Base-by-base conservation (phyloP, 2,113 vertebrate genomes). In the Brachyhypopomus gauderio region DNA sequence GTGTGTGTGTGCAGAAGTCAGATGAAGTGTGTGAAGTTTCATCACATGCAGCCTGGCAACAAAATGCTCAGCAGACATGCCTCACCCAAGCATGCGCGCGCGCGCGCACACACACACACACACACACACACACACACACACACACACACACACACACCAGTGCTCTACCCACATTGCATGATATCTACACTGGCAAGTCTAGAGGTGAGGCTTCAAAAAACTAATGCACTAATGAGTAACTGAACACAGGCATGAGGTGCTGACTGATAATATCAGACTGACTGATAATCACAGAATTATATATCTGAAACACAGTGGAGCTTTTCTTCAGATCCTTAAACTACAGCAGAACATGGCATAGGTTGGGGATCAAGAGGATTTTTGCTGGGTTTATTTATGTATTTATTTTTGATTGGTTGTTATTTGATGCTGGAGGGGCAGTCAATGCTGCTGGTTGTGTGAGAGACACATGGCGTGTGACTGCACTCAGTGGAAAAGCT, bases 261-360 rank as follows among this genome's bases (percentile, higher is more conserved):
- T 55, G 38, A 77, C 45, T 55, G 23, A 25, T 55, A 55, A 66
- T 66, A 3, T 55, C n/a, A 17, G 60, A 4, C 23, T 52, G 38
- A 77, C 41, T 55, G 23, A 25, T 55, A 55, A 66, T 66, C 7
- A 66, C n/a, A 17, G 60, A 3, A 4, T 66, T 77, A 55, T 55
- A 34, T 41, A 77, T 67, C 66, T 67, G 52, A 55, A 77, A 66
- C 62, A 62, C 30, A 16, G 19, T 25, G 25, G 11, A 55, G 45
- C 63, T 67, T 55, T 77, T 20, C n/a, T 25, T 64, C 38, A 48
- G 66, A n/a, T 64, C 45, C 20, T 77, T 66, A 77, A 34, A 41
- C 75, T 56, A 34, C 30, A 34, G 30, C 36, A 41, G 30, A 22
- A 30, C 77, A 55, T 5, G 27, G n/a, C 25, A 22, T 34, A 5